Evolutionary conservation across 2,113 vertebrate genomes (phyloP).

Genomic region (Actenoides hombroni): DNA sequence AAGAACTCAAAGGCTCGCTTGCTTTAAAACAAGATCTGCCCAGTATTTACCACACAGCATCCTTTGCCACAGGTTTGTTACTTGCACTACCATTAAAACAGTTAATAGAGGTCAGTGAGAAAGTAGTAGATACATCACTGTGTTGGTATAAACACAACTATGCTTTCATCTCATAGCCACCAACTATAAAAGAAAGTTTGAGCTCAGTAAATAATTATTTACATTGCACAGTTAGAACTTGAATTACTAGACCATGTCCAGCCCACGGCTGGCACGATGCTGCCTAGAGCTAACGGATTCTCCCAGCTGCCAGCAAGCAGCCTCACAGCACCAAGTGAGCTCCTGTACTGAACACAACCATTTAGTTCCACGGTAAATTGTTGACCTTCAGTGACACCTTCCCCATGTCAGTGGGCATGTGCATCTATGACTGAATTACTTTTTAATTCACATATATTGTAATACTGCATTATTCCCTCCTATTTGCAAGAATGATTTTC

Average conservation of each 20-base stretch:
- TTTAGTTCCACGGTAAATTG: background rate
- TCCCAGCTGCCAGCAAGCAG: background rate
- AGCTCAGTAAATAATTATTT: background rate
- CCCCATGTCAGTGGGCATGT: accelerated
- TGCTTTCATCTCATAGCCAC: background rate
- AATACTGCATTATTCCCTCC: background rate
- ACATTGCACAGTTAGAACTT: background rate
- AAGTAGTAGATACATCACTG: background rate
- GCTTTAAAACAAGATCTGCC: background rate
- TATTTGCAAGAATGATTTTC: background rate
- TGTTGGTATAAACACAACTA: background rate
- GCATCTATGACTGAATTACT: background rate
- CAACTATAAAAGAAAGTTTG: background rate
- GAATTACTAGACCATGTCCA: accelerated
- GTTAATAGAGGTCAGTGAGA: background rate
- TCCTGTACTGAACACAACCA: background rate
- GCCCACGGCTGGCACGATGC: background rate
- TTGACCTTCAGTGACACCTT: background rate
- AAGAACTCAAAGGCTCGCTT: background rate
- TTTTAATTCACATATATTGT: background rate
- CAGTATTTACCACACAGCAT: background rate
- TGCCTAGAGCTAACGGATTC: background rate
- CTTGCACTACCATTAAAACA: background rate
- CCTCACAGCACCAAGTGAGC: background rate
- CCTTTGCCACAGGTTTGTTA: background rate